Evolutionary conservation across 2,888 invertebrate genomes (phyloP).

Genomic region (Halictus ligatus): DNA sequence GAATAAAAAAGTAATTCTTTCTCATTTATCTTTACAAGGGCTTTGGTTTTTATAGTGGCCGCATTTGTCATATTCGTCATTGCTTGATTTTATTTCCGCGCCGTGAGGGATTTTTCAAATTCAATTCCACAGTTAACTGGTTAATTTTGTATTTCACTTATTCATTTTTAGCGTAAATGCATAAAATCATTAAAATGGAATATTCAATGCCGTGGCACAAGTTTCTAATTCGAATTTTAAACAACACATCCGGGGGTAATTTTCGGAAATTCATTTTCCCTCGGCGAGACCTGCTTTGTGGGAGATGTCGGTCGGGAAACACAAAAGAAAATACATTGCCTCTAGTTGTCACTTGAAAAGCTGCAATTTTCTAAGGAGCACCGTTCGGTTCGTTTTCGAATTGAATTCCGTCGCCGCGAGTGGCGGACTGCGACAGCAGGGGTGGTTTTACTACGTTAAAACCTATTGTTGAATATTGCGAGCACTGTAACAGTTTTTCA

Average conservation of each 20-base stretch:
- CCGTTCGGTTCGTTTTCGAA: slow-evolving; percentile 34
- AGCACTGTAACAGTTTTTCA: slow-evolving; percentile 55
- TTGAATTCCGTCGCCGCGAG: slow-evolving; percentile 74
- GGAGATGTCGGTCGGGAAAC: background rate
- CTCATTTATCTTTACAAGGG: no score
- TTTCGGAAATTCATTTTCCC: background rate
- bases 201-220: background rate
- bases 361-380: slow-evolving; percentile 49
- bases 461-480: slow-evolving; percentile 67
- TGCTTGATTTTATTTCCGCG: no score
- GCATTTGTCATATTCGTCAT: no score
- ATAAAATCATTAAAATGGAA: background rate
- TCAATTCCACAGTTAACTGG: no score
- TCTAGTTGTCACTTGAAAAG: slow-evolving; percentile 38
- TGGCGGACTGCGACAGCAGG: slow-evolving; percentile 60
- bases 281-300: background rate
- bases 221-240: background rate
- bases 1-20: no score
- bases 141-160: background rate
- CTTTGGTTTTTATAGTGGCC: no score
- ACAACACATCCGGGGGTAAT: background rate
- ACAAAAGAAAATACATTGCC: slow-evolving; percentile 48
- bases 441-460: slow-evolving; percentile 56
- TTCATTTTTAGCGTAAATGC: background rate
- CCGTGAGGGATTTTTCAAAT: no score